phyloP scores from a whole-genome alignment of 2,113 vertebrate species.

The Myotis yumanensis region DNA sequence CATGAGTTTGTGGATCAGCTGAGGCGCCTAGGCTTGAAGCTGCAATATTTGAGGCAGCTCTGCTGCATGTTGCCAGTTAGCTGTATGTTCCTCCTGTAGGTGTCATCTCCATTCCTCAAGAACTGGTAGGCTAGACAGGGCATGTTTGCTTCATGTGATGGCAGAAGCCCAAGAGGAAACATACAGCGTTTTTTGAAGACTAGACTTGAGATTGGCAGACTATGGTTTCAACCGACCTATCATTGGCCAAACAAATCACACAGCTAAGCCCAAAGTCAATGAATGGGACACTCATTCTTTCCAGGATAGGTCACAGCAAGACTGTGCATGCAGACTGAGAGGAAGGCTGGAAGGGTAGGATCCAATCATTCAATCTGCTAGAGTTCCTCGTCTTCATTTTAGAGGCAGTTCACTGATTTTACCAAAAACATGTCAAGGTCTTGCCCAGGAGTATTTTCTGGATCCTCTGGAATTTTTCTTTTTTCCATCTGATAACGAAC shows the following conservation, averaged over 20 bases:
- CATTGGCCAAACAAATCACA: not conserved
- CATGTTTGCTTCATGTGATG: not conserved
- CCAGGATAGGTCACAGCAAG: not conserved
- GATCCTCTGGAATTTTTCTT: not conserved
- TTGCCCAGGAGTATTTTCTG: not conserved
- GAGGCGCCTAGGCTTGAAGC: accelerated
- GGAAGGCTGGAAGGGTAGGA: not conserved
- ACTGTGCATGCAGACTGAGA: not conserved
- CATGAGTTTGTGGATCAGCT: not conserved
- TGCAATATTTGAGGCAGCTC: not conserved
- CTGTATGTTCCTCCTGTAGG: not conserved
- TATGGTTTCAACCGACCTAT: not conserved
- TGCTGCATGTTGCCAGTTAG: not conserved
- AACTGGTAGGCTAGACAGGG: not conserved
- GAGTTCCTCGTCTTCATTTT: not conserved
- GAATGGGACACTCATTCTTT: not conserved
- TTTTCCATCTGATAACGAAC: not conserved
- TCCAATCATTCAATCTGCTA: not conserved
- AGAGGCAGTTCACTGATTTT: not conserved
- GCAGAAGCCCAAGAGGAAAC: not conserved
- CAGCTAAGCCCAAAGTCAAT: not conserved
- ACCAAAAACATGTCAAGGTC: not conserved
- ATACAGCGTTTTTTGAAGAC: not conserved
- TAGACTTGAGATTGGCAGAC: not conserved
- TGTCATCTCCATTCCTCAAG: not conserved